phyloP scores from a whole-genome alignment of 2,113 vertebrate genomes.

The Climacteris rufus region DNA sequence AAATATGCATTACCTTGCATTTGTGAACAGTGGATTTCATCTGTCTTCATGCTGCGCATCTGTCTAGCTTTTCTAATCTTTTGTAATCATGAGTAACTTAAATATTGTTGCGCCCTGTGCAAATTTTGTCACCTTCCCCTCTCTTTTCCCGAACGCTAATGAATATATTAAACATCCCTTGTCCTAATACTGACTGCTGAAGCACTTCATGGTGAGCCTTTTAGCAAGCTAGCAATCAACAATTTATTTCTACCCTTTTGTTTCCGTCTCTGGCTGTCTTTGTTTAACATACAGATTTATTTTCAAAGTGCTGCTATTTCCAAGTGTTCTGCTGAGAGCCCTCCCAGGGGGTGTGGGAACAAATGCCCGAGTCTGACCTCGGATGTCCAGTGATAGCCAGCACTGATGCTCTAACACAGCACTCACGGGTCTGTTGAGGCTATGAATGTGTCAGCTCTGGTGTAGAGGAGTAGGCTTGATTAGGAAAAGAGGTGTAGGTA shows the following conservation, averaged over 20 bases:
- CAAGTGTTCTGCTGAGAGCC: background rate
- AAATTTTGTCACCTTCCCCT: slow-evolving; percentile 47
- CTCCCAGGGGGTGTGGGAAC: background rate
- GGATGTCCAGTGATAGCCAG: background rate
- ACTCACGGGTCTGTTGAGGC: background rate
- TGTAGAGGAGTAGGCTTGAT: background rate
- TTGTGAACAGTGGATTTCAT: slow-evolving; percentile 54
- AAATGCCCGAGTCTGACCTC: background rate
- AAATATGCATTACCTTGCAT: slow-evolving; percentile 55
- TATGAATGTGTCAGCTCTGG: background rate
- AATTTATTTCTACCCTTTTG: slow-evolving; percentile 38
- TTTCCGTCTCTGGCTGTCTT: background rate
- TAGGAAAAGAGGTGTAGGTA: background rate
- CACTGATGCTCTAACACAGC: background rate
- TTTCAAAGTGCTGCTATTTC: slow-evolving; percentile 1
- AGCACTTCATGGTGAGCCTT: slow-evolving; percentile 33
- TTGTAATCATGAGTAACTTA: slow-evolving; percentile 37
- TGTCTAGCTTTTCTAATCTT: slow-evolving; percentile 51
- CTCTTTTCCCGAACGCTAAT: background rate
- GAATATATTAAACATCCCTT: slow-evolving; percentile 22
- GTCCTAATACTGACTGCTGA: slow-evolving; percentile 8
- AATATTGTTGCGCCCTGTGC: slow-evolving; percentile 49
- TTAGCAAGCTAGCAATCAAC: slow-evolving; percentile 40
- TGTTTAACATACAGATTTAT: slow-evolving; percentile 34
- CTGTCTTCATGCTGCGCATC: slow-evolving; percentile 30